Evolutionary conservation across 2,888 invertebrate species (phyloP).

Genomic region (Lithophane semibrunnea): DNA sequence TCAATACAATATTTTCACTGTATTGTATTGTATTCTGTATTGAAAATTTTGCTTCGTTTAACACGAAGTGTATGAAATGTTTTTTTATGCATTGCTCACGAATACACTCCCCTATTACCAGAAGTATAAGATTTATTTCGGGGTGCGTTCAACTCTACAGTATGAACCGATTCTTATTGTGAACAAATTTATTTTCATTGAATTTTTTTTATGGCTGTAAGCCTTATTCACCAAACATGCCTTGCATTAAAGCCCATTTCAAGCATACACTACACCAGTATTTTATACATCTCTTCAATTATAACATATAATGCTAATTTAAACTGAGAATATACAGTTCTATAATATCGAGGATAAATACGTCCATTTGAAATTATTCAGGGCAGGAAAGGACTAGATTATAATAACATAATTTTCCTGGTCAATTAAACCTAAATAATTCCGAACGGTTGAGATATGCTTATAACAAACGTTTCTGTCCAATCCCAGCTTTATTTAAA

Average conservation of each 20-base stretch:
- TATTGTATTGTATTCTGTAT: not conserved
- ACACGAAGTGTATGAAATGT: not conserved
- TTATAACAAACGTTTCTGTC: slow-evolving; percentile 41
- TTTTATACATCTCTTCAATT: slow-evolving; percentile 46
- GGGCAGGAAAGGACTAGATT: slow-evolving; percentile 64
- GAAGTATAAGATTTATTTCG: not conserved
- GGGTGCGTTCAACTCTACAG: slow-evolving; percentile 16
- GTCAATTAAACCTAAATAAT: slow-evolving; percentile 54
- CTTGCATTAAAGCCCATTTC: slow-evolving; percentile 40
- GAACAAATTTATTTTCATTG: slow-evolving; percentile 39
- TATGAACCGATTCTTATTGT: slow-evolving; percentile 30
- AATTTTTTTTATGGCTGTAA: slow-evolving; percentile 52
- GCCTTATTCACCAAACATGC: slow-evolving; percentile 40
- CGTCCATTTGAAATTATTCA: slow-evolving; percentile 60
- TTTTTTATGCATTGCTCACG: not conserved
- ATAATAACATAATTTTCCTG: slow-evolving; percentile 61
- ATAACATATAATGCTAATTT: slow-evolving; percentile 53
- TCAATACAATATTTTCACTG: slow-evolving; percentile 5
- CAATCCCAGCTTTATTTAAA: slow-evolving; percentile 33
- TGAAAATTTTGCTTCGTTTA: not conserved
- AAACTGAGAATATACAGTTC: slow-evolving; percentile 61
- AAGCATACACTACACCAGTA: slow-evolving; percentile 46
- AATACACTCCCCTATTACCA: not conserved
- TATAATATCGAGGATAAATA: slow-evolving; percentile 61
- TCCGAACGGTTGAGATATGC: slow-evolving; percentile 62